Evolutionary conservation across 2,888 invertebrate species (phyloP).

Genomic region (Coelogynopora nodosa): DNA sequence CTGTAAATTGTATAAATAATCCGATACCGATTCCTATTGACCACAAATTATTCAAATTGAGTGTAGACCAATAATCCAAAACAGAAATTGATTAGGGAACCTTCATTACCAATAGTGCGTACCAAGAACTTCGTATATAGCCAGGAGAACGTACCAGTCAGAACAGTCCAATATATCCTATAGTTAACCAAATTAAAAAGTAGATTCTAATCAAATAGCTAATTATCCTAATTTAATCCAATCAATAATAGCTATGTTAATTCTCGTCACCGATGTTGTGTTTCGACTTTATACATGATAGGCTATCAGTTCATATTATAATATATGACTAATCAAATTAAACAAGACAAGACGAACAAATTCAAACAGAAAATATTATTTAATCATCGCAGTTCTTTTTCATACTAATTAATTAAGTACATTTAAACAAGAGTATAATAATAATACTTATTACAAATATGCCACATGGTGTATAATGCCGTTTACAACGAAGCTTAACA

Average conservation of each 20-base stretch:
- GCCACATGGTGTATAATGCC: constrained; percentile 25
- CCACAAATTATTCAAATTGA: background rate
- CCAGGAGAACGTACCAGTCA: constrained; percentile 20
- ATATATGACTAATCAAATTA: too few species aligned
- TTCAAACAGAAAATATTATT: too few species aligned
- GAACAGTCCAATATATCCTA: background rate
- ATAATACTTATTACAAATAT: too few species aligned
- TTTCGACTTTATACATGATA: background rate
- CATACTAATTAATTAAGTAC: too few species aligned
- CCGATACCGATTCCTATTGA: background rate
- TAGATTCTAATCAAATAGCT: background rate
- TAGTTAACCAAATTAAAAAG: background rate
- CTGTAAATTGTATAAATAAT: constrained; percentile 1
- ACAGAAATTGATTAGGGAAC: background rate
- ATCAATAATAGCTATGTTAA: background rate
- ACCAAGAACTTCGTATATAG: background rate
- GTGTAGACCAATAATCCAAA: background rate
- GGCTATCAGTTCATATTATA: background rate
- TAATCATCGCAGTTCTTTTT: too few species aligned
- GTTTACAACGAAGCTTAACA: constrained; percentile 18
- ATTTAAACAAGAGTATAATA: too few species aligned
- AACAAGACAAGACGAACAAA: too few species aligned
- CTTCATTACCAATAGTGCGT: constrained; percentile 25
- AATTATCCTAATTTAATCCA: constrained; percentile 16
- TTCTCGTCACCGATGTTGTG: background rate